Evolutionary conservation across 2,113 vertebrate species (phyloP), one percentile per base, ranked within the genome.

Genomic region (Mastomys natalensis): DNA sequence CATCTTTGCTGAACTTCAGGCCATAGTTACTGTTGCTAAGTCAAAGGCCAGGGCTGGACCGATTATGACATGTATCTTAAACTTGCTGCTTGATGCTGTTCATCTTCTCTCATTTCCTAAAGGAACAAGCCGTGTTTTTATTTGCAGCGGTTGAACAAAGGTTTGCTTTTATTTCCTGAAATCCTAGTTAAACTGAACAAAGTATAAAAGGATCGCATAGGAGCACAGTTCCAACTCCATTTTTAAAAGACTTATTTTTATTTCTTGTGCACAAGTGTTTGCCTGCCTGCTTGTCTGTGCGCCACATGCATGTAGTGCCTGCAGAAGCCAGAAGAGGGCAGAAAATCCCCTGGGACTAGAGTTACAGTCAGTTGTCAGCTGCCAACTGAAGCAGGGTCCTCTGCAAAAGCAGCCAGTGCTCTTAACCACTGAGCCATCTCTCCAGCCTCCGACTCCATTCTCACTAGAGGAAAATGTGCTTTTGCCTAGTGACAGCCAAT

Each of bases 391-490:
- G 11, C 53, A 24, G 80, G 34, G 53, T 58, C 37, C 55, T 40
- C 55, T 16, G 55, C 55, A 60, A 60, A 22, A 60, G 22, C 80
- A 82, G 80, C 10, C 37, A 40, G 80, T 7, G n/a, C 37, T 82
- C 21, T 7, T 29, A 82, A 26, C 22, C 12, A 60, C 55, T 60
- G 80, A 82, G 53, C 80, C 55, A 26, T 55, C 37, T 40, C 3
- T 82, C 80, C 53, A 55, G 78, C 78, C 51, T 22, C 51, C 16
- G 40, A 3, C 11, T 58, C 78, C 21, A 24, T 24, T 82, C 43
- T 92, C 87, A 70, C 60, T 7, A 87, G 58, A 87, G 48, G 66
- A 90, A 96, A 95, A 90, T 68, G 51, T 82, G 66, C 43, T 68
- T 93, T 81, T 93, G 3, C 22, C 70, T 24, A 72, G 31, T 22